Conservation (phyloP, 2,113 vertebrate species). For the Columba livia region DNA sequence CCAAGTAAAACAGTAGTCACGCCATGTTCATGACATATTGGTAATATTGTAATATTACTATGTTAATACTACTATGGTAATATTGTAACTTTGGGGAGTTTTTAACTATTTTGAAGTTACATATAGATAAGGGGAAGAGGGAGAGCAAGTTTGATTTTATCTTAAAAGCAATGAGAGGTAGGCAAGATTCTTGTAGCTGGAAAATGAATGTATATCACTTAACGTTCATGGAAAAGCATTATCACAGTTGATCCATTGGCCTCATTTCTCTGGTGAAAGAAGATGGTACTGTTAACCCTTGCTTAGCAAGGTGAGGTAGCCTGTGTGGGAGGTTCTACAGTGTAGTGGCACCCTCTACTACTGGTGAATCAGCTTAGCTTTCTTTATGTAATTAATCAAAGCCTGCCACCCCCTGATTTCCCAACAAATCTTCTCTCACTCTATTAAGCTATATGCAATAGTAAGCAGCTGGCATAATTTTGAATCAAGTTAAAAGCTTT, state of each 20-base stretch:
- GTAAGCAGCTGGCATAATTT: background rate
- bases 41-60: background rate
- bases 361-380: constrained; percentile 16
- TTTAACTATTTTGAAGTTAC: background rate
- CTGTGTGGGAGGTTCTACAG: background rate
- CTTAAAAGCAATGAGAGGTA: background rate
- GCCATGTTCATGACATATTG: background rate
- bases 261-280: background rate
- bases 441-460: background rate
- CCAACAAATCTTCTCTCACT: background rate
- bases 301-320: background rate
- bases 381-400: background rate
- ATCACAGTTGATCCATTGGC: background rate
- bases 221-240: background rate
- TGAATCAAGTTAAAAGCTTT: background rate
- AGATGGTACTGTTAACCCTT: background rate
- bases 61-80: background rate
- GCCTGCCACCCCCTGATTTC: background rate
- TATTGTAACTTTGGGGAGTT: background rate
- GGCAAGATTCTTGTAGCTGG: background rate
- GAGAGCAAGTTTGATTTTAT: background rate
- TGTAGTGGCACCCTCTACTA: background rate
- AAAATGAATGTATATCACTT: background rate
- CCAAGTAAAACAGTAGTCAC: background rate
- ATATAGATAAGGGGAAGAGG: background rate